These are phyloP conservation scores for Parnassius mnemosyne DNA, from an alignment of 2,888 invertebrate genomes.

Conservation along the genomic window DNA sequence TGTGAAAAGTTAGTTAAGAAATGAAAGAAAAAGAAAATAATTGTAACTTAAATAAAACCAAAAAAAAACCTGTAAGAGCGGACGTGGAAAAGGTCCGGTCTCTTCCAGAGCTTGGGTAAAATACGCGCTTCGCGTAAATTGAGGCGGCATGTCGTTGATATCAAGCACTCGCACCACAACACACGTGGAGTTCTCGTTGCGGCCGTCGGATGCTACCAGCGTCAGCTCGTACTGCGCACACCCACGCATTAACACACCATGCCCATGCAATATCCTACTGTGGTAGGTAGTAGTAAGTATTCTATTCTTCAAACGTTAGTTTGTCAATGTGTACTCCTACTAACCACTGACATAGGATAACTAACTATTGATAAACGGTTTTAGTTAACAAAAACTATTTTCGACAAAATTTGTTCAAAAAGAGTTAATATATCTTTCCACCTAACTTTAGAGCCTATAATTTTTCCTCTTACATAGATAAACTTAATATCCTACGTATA, in stretches of 20 bases:
- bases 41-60: slow-evolving; percentile 33
- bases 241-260: slow-evolving; percentile 66
- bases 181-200: slow-evolving; percentile 92
- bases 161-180: slow-evolving; percentile 91
- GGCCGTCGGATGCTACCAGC: slow-evolving; percentile 93
- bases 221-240: slow-evolving; percentile 90
- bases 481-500: no score
- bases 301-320: no score
- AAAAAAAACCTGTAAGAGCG: slow-evolving; percentile 85
- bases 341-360: no score
- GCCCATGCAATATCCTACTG: slow-evolving; percentile 64
- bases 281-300: neutral
- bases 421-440: no score
- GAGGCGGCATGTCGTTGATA: slow-evolving; percentile 94
- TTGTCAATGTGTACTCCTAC: no score
- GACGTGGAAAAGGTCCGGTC: slow-evolving; percentile 85
- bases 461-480: no score
- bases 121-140: slow-evolving; percentile 86
- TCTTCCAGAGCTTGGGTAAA: slow-evolving; percentile 88
- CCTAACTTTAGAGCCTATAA: no score
- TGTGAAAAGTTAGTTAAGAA: slow-evolving; percentile 3
- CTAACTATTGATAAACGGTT: no score
- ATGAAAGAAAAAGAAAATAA: slow-evolving; percentile 16
- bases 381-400: no score
- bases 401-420: no score